These are phyloP conservation scores for Lordiphosa stackelbergi DNA, from an alignment of 1,140 invertebrate genomes.

Conservation along the genomic window DNA sequence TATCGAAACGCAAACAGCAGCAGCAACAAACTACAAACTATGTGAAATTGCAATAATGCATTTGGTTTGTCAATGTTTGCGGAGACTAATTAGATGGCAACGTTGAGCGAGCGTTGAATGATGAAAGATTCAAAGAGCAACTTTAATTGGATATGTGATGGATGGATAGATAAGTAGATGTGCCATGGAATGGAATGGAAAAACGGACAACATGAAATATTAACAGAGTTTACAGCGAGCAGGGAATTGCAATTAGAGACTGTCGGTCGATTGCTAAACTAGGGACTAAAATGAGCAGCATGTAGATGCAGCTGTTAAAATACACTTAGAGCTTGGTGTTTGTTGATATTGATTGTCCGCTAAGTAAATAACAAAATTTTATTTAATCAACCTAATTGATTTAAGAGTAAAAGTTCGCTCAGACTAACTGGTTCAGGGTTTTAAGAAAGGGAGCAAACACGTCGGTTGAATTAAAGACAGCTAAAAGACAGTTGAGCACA, in stretches of 20 bases:
- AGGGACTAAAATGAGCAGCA: too few relatives aligned
- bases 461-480: too few relatives aligned
- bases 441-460: too few relatives aligned
- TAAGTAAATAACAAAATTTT: too few relatives aligned
- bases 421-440: too few relatives aligned
- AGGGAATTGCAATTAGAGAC: constrained; percentile 7
- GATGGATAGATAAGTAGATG: constrained; percentile 34
- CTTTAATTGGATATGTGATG: constrained; percentile 53
- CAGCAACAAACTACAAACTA: constrained; percentile 1
- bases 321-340: too few relatives aligned
- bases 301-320: too few relatives aligned
- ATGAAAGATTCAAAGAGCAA: constrained; percentile 46
- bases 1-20: constrained; percentile 9
- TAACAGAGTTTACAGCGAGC: background rate
- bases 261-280: too few relatives aligned
- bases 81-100: constrained; percentile 56
- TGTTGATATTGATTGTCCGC: too few relatives aligned
- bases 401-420: too few relatives aligned
- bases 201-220: constrained; percentile 3
- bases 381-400: too few relatives aligned
- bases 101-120: constrained; percentile 24
- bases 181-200: background rate
- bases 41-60: constrained; percentile 48
- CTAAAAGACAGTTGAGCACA: too few relatives aligned
- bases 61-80: constrained; percentile 61